Evolutionary conservation across 2,888 invertebrate genomes (phyloP), one percentile per base, ranked within the genome.

Genomic region (Volucella zonaria): DNA sequence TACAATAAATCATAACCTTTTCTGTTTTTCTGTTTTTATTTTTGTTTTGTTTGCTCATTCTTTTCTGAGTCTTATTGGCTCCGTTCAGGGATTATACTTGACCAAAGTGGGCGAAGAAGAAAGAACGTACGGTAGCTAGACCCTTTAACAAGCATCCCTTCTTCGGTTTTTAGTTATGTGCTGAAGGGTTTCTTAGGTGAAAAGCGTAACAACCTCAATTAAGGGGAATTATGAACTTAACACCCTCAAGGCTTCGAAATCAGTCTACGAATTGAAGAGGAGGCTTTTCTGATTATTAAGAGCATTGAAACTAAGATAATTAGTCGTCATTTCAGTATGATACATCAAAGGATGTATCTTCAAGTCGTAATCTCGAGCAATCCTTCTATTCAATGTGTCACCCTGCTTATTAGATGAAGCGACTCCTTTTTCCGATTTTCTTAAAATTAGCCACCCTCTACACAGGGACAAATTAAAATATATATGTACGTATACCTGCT

Each of bases 1-100:
- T 77, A 23, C 18, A 23, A 23, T 23, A 77, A 77, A 77, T 77
- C 70, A 77, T 77, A 68, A 77, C 54, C 51, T 68, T 47, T 67
- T 12, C 4, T 3, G 14, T n/a, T 14, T 42, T 49, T 42, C 12
- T 38, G n/a, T 43, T 40, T 18, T 38, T 56, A 2, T 47, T 56
- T 64, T 47, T 64, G 9, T 49, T 64, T 64, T 51, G 4, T 8
- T 68, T 31, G 38, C 18, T 51, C 3, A 11, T 56, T 18, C 3
- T n/a, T 62, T 31, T 45, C n/a, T 15, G 18, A 18, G 47, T 64
- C 54, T 64, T 74, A 64, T 75, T 75, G 64, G 31, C 40, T 49
- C 49, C 45, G 23, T 42, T 31, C 42, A 31, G 47, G 75, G 66
- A 75, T 43, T 66, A 51, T 23, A 75, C 56, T 23, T 58, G 74